phyloP scores from a whole-genome alignment of 2,888 invertebrate genomes.

The Axea sp. region DNA sequence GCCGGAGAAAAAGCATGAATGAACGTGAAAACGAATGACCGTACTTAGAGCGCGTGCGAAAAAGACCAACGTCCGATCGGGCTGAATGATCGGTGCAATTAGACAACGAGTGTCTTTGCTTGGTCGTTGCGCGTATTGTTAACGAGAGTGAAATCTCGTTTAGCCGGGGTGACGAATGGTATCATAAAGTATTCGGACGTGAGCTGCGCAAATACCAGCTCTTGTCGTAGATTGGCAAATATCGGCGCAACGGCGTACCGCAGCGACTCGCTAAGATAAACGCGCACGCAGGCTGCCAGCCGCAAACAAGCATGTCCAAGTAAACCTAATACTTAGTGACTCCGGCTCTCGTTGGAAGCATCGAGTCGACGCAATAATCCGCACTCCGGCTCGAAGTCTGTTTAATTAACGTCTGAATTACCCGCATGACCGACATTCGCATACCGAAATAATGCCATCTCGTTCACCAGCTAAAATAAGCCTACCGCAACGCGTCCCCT shows the following conservation, averaged over 20 bases:
- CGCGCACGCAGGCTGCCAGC: conserved; percentile 42
- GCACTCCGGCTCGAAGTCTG: conserved; percentile 26
- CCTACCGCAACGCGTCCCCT: neutral
- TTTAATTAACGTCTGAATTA: conserved; percentile 51
- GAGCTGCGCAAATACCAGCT: conserved; percentile 34
- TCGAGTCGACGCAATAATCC: conserved; percentile 47
- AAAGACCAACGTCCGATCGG: conserved; percentile 14
- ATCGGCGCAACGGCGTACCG: conserved; percentile 43
- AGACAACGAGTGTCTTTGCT: conserved; percentile 25
- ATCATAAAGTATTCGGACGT: conserved; percentile 56
- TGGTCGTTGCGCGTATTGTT: conserved; percentile 44
- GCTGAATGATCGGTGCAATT: conserved; percentile 23
- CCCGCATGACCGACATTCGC: conserved; percentile 42
- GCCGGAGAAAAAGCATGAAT: conserved; percentile 1
- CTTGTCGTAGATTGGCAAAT: conserved; percentile 48
- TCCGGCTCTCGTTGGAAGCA: conserved; percentile 41
- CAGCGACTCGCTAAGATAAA: conserved; percentile 44
- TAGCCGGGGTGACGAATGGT: conserved; percentile 43
- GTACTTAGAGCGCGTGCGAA: neutral
- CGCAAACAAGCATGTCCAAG: conserved; percentile 35
- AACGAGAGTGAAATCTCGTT: conserved; percentile 29
- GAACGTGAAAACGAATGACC: neutral
- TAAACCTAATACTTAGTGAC: conserved; percentile 43
- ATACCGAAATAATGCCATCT: conserved; percentile 34
- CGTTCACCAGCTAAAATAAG: conserved; percentile 11